Conservation (phyloP, 2,888 invertebrate genomes). For the Imbricaverruca yamaguchii region DNA sequence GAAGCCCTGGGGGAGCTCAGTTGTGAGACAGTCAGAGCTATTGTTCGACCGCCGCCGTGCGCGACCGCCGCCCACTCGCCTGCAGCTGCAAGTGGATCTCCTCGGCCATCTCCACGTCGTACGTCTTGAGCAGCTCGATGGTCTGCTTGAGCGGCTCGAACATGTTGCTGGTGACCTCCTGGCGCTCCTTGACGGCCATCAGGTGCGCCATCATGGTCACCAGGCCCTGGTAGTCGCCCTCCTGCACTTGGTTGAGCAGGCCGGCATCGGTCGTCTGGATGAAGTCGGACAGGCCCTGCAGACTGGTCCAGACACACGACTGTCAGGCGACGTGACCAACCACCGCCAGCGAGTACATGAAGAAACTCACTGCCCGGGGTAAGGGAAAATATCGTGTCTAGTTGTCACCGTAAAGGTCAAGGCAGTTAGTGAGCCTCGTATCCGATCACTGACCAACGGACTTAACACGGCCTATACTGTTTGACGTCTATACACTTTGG, state of each 20-base stretch:
- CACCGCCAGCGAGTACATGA: conserved; percentile 31
- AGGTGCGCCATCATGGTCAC: conserved; percentile 91
- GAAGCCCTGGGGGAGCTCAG: too few species aligned
- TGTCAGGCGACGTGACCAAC: not conserved
- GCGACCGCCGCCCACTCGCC: conserved; percentile 42
- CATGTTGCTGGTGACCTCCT: conserved; percentile 83
- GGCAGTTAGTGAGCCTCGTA: too few species aligned
- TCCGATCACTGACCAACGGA: too few species aligned
- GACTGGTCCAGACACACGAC: conserved; percentile 46
- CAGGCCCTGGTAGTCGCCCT: conserved; percentile 81
- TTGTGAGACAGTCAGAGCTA: too few species aligned
- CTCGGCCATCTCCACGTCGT: conserved; percentile 94
- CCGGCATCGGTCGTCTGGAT: conserved; percentile 86
- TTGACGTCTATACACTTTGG: too few species aligned
- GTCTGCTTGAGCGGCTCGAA: conserved; percentile 89
- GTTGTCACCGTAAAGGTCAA: too few species aligned
- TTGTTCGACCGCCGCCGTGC: too few species aligned
- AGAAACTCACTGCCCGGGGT: too few species aligned
- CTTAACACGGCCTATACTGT: too few species aligned
- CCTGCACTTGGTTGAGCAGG: conserved; percentile 64
- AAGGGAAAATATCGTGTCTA: too few species aligned
- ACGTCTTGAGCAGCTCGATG: conserved; percentile 82
- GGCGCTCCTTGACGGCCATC: conserved; percentile 80
- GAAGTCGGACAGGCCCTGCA: conserved; percentile 77
- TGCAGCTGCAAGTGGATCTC: conserved; percentile 84